Evolutionary conservation across 1,140 invertebrate species (phyloP), one percentile per base, ranked within the genome.

Genomic region (Bombus pascuorum): DNA sequence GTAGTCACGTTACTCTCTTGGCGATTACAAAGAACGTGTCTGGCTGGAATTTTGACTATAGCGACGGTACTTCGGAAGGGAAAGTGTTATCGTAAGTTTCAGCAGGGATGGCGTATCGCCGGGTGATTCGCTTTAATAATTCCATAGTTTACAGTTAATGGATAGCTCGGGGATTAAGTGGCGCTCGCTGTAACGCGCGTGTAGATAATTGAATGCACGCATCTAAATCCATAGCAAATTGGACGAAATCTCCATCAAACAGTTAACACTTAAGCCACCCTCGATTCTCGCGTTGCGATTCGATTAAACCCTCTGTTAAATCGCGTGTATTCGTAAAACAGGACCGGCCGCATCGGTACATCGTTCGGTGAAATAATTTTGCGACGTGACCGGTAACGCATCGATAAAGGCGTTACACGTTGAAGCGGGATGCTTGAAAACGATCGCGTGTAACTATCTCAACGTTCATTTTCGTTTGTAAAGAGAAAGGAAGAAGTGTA

Each of bases 221-320:
- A 32, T 32, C 39, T 73, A 53, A 66, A 85, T 81, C 79, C 53
- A 42, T 70, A 42, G 57, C 53, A 81, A 73, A 81, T 81, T 73
- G 57, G 77, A 59, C 25, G 84, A 76, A 82, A 86, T 82, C 72
- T 75, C 34, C 32, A 71, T 62, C 37, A 47, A 86, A 72, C 39
- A 59, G 59, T 57, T 44, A n/a, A 10, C 72, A 62, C 72, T 81
- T 70, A 57, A 86, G 34, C 84, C 68, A 47, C 62, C 42, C 71
- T 70, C 78, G 79, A 81, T 79, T 75, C 71, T 74, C 78, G 65
- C 68, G 59, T 47, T 57, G 25, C 68, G 57, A 86, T 75, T 80
- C 44, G 78, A 86, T 86, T 57, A 81, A 86, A 74, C 59, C 15
- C 84, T 59, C 53, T 75, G 39, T 68, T 80, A 72, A 80, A 62